phyloP scores from a whole-genome alignment of 2,797 vertebrate species.

The Chiloscyllium punctatum region DNA sequence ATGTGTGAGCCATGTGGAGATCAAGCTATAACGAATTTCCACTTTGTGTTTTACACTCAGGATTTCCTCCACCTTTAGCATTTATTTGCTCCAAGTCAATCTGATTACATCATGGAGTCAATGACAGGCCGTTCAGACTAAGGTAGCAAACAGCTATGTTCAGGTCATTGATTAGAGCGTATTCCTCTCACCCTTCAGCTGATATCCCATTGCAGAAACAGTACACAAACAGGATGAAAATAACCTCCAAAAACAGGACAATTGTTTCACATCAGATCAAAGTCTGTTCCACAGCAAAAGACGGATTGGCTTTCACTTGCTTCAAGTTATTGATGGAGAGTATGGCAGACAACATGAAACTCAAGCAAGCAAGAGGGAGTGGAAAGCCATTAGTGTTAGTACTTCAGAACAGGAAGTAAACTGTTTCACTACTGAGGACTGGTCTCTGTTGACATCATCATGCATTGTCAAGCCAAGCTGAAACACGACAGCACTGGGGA shows the following conservation, averaged over 20 bases:
- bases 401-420: background rate
- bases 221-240: background rate
- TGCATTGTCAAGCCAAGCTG: background rate
- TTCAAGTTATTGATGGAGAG: background rate
- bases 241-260: background rate
- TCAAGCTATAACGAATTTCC: background rate
- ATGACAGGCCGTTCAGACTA: background rate
- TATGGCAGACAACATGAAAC: background rate
- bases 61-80: background rate
- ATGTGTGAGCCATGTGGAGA: background rate
- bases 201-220: background rate
- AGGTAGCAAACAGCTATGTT: background rate
- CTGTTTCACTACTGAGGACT: background rate
- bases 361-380: background rate
- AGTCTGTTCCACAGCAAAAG: background rate
- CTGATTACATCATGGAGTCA: background rate
- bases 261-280: background rate
- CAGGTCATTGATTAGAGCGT: background rate
- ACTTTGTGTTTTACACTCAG: background rate
- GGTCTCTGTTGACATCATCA: background rate
- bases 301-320: background rate
- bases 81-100: background rate
- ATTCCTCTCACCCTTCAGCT: background rate
- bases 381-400: background rate
- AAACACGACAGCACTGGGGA: background rate